Conservation (phyloP, 2,113 vertebrate species). For the Amblyopsis rosae region DNA sequence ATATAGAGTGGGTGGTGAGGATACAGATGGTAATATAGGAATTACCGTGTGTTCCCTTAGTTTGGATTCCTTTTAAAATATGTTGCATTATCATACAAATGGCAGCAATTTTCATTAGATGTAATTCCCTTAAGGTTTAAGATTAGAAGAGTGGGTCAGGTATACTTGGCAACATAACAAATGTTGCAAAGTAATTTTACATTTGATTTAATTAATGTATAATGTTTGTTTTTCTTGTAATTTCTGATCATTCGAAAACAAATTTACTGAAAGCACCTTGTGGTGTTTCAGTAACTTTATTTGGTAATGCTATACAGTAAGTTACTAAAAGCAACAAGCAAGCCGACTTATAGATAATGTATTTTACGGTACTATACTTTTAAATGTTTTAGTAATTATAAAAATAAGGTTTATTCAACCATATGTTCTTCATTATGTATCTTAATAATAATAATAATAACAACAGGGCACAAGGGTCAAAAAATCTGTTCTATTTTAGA, state of each 20-base stretch:
- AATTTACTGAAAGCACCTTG: no score
- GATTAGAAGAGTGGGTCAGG: no score
- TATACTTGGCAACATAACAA: no score
- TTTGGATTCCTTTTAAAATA: background rate
- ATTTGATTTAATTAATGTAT: no score
- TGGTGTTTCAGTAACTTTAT: no score
- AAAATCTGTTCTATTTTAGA: constrained; percentile 33
- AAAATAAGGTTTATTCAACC: constrained; percentile 5
- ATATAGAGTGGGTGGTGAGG: constrained; percentile 15
- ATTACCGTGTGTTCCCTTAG: constrained; percentile 6
- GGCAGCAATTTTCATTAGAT: background rate
- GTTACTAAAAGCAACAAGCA: background rate
- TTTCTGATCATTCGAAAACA: no score
- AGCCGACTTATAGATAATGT: background rate
- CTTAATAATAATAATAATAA: constrained; percentile 38
- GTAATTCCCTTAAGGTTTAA: no score
- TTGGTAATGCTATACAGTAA: background rate
- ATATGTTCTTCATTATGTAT: constrained; percentile 16
- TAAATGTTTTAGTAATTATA: constrained; percentile 19
- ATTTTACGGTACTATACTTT: constrained; percentile 2
- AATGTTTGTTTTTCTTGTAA: no score
- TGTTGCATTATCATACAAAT: constrained; percentile 39
- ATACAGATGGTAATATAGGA: constrained; percentile 22
- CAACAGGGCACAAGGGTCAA: constrained; percentile 22
- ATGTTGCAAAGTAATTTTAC: no score